phyloP scores from a whole-genome alignment of 2,113 vertebrate genomes.

The Cyphomyrus discorhynchus region DNA sequence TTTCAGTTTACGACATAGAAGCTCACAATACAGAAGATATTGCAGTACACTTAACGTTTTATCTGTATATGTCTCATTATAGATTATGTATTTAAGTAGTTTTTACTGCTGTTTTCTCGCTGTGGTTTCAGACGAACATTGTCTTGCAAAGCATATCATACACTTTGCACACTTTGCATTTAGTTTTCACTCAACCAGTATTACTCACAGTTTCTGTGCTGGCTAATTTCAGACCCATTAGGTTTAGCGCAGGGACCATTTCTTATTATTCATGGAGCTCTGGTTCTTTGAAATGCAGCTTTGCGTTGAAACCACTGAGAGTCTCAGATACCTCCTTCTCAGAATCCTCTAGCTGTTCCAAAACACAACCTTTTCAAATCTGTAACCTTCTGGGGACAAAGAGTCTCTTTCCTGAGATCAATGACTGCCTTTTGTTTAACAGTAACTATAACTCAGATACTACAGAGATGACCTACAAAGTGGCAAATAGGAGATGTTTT shows the following conservation, averaged over 20 bases:
- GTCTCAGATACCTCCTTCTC: not conserved
- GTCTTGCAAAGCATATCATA: not conserved
- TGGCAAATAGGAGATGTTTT: not conserved
- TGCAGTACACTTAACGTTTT: not conserved
- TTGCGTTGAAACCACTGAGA: not conserved
- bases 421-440: not conserved
- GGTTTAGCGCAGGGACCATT: not conserved
- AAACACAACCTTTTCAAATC: not conserved
- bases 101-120: not conserved
- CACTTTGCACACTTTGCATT: not conserved
- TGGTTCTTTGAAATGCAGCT: not conserved
- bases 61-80: not conserved
- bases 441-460: not conserved
- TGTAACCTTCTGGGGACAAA: not conserved
- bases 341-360: not conserved
- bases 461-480: not conserved
- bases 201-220: slow-evolving; percentile 8
- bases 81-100: not conserved
- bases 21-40: not conserved
- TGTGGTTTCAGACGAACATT: not conserved
- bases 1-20: not conserved
- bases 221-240: not conserved
- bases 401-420: not conserved
- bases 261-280: not conserved
- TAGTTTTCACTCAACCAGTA: not conserved